Conservation (phyloP, 2,797 vertebrate genomes). For the Yasuhikotakia modesta region DNA sequence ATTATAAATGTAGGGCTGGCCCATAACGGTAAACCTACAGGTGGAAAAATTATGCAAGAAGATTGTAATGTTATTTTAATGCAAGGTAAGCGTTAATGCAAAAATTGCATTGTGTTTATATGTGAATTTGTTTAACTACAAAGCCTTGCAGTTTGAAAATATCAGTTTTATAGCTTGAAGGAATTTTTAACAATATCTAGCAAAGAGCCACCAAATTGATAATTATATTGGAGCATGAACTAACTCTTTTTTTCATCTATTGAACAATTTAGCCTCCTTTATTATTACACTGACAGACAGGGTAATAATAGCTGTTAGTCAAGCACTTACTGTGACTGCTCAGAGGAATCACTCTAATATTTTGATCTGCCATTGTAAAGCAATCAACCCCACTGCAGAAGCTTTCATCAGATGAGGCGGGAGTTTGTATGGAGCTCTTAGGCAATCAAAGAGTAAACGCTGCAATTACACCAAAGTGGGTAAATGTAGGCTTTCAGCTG, state of each 20-base stretch:
- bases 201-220: conserved; percentile 29
- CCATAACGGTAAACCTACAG: neutral
- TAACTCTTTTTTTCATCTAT: neutral
- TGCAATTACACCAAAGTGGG: conserved; percentile 76
- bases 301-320: conserved; percentile 65
- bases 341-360: conserved; percentile 67
- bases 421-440: conserved; percentile 75
- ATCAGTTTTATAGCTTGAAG: conserved; percentile 13
- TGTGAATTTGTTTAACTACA: neutral
- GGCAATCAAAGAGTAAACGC: conserved; percentile 70
- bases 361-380: conserved; percentile 72
- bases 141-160: neutral
- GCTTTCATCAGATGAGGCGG: conserved; percentile 67
- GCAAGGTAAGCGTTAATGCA: neutral
- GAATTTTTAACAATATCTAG: conserved; percentile 5
- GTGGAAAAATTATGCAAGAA: neutral
- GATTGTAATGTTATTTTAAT: neutral
- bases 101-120: neutral
- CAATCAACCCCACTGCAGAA: conserved; percentile 68
- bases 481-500: conserved; percentile 77
- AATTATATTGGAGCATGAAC: conserved; percentile 8
- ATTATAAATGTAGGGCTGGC: neutral
- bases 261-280: conserved; percentile 50
- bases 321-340: conserved; percentile 63
- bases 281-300: conserved; percentile 65